These are phyloP conservation scores for Scomberomorus guttatus DNA, from an alignment of 2,797 vertebrate species.

Conservation along the genomic window DNA sequence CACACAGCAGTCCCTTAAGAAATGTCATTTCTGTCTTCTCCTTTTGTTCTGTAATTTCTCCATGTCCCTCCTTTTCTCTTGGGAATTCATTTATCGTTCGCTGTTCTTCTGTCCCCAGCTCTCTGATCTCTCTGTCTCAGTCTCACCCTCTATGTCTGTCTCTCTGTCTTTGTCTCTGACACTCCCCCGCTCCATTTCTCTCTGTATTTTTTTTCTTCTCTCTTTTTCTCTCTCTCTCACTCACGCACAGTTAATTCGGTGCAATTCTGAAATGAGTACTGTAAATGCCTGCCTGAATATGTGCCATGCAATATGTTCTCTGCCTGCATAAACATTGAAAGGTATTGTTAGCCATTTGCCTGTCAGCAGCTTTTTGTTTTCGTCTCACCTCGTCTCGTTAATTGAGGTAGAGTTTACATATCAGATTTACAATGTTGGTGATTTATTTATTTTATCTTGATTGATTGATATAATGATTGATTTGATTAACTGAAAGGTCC, in stretches of 20 bases:
- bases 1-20: conserved; percentile 84
- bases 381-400: neutral
- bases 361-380: neutral
- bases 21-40: conserved; percentile 85
- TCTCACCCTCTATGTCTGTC: conserved; percentile 61
- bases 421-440: neutral
- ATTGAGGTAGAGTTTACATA: neutral
- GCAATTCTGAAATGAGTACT: conserved; percentile 38
- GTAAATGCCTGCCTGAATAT: conserved; percentile 4
- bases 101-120: conserved; percentile 75
- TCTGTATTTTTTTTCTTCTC: neutral
- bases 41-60: conserved; percentile 84
- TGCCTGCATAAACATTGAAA: neutral
- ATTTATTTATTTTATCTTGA: neutral
- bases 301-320: neutral
- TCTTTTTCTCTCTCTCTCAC: neutral
- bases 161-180: conserved; percentile 74
- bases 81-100: conserved; percentile 80
- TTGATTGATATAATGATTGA: no score
- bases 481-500: neutral
- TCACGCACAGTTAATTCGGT: conserved; percentile 32
- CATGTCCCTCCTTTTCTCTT: conserved; percentile 76
- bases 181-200: conserved; percentile 49
- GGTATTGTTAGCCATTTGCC: neutral
- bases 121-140: conserved; percentile 79